These are phyloP conservation scores for Hypena proboscidalis DNA, from an alignment of 2,888 invertebrate genomes.

Conservation along the genomic window DNA sequence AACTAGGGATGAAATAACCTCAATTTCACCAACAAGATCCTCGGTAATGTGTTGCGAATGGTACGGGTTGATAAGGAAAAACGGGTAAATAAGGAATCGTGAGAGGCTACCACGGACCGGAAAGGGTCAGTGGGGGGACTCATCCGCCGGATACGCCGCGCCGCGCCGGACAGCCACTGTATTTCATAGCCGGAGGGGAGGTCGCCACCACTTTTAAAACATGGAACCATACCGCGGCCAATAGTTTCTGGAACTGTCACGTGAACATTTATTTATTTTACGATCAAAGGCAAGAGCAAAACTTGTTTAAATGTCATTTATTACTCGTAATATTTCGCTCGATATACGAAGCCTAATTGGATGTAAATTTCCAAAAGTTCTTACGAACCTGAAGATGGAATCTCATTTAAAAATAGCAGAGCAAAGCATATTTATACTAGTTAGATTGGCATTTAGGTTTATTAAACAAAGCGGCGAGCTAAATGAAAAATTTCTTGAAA, in stretches of 20 bases:
- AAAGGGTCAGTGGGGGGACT: conserved; percentile 59
- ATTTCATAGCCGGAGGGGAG: conserved; percentile 53
- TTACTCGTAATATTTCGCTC: too few relatives aligned
- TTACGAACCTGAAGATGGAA: too few relatives aligned
- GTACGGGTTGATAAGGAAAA: conserved; percentile 80
- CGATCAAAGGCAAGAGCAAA: conserved; percentile 20
- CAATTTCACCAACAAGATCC: conserved; percentile 70
- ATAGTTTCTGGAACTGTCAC: conserved; percentile 32
- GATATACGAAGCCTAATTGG: too few relatives aligned
- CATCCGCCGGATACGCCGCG: conserved; percentile 67
- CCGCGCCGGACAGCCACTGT: conserved; percentile 53
- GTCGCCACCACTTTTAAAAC: conserved; percentile 57
- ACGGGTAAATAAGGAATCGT: conserved; percentile 79
- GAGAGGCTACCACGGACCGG: conserved; percentile 56
- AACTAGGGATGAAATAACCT: conserved; percentile 59
- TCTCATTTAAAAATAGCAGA: too few relatives aligned
- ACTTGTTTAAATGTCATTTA: too few relatives aligned
- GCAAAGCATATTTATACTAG: too few relatives aligned
- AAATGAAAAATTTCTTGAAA: conserved; percentile 17
- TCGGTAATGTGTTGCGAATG: conserved; percentile 77
- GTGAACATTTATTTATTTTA: conserved; percentile 42
- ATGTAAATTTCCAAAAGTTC: too few relatives aligned
- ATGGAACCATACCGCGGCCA: conserved; percentile 46
- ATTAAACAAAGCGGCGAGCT: conserved; percentile 10
- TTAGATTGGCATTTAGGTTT: too few relatives aligned